These are phyloP conservation scores for Standfussiana lucernea DNA, from an alignment of 2,888 invertebrate genomes.

Conservation along the genomic window DNA sequence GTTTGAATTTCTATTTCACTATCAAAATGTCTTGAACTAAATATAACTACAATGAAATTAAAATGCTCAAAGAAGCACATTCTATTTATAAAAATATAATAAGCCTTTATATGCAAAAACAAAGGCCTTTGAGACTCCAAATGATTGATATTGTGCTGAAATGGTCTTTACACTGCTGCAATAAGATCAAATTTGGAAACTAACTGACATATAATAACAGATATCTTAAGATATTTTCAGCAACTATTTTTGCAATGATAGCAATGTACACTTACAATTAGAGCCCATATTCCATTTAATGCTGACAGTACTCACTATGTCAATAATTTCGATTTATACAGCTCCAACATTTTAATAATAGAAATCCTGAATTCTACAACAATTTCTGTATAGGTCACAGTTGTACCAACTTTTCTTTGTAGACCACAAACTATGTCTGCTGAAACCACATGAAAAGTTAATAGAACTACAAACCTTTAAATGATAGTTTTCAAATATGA, in stretches of 20 bases:
- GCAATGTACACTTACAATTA: conserved; percentile 73
- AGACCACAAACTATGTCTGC: conserved; percentile 63
- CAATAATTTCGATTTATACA: conserved; percentile 68
- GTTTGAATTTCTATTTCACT: conserved; percentile 49
- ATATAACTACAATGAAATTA: conserved; percentile 38
- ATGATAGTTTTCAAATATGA: conserved; percentile 86
- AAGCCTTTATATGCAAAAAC: conserved; percentile 45
- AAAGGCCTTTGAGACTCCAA: conserved; percentile 43
- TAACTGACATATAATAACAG: conserved; percentile 46
- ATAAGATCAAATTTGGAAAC: conserved; percentile 44
- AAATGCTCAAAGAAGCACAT: conserved; percentile 35
- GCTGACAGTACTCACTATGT: conserved; percentile 62
- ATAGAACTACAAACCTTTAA: conserved; percentile 71
- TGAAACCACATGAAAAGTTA: conserved; percentile 65
- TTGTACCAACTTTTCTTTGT: conserved; percentile 60
- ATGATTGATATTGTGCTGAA: conserved; percentile 40
- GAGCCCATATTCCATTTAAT: conserved; percentile 57
- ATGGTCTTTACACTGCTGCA: conserved; percentile 39
- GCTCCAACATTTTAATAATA: conserved; percentile 68
- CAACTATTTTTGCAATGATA: conserved; percentile 56
- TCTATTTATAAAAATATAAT: conserved; percentile 40
- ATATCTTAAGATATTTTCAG: conserved; percentile 46
- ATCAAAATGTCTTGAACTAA: conserved; percentile 45
- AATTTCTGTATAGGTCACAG: conserved; percentile 56
- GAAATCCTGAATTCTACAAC: conserved; percentile 68